Evolutionary conservation across 2,113 vertebrate species (phyloP).

Genomic region (Lathamus discolor): DNA sequence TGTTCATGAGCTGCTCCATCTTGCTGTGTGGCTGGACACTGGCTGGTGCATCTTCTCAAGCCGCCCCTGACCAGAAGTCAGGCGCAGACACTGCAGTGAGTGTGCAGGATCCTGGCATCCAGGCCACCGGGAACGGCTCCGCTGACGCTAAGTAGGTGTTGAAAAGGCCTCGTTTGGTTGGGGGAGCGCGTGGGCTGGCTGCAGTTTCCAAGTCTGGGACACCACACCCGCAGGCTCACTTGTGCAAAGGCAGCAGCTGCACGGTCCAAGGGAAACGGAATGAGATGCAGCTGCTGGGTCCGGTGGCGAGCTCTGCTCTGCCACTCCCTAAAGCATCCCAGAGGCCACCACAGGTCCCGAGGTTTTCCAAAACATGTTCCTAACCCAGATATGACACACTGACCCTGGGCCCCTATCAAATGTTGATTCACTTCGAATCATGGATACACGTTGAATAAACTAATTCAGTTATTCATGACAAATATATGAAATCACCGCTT

Average conservation of each 20-base stretch:
- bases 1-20: neutral
- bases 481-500: neutral
- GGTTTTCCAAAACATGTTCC: neutral
- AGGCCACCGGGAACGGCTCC: neutral
- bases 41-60: neutral
- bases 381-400: neutral
- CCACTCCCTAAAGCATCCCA: conserved; percentile 47
- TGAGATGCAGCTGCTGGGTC: conserved; percentile 15
- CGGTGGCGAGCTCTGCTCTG: neutral
- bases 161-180: neutral
- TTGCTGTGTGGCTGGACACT: rapidly evolving
- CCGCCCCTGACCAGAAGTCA: rapidly evolving
- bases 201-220: neutral
- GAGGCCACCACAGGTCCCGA: neutral
- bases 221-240: neutral
- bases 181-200: rapidly evolving
- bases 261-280: neutral
- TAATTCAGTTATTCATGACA: neutral
- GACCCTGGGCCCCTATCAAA: neutral
- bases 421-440: neutral
- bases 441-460: neutral
- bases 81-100: neutral
- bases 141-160: conserved; percentile 42
- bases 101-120: rapidly evolving
- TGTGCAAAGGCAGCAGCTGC: neutral